A percentile compares a stretch with the other conserved stretches of the same genome.
Evolutionary conservation across 1,140 invertebrate species (phyloP).

Genomic region (Agraylea sexmaculata): DNA sequence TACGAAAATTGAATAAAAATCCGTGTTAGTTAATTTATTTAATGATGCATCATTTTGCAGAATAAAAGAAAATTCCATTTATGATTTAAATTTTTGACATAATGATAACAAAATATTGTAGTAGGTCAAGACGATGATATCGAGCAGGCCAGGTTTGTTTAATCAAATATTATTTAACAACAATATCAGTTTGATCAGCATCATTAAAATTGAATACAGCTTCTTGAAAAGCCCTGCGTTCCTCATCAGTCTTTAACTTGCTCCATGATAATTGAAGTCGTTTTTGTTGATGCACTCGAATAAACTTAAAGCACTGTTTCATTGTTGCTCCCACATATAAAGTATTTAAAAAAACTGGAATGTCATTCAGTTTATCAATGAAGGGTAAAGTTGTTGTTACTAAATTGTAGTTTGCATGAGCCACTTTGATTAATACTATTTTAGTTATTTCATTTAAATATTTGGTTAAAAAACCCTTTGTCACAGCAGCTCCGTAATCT

Average conservation of each 20-base stretch:
- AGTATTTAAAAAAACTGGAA: constrained; percentile 47
- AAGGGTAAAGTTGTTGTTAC: constrained; percentile 53
- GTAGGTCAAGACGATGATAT: too few relatives aligned
- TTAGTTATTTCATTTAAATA: constrained; percentile 64
- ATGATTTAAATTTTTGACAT: too few relatives aligned
- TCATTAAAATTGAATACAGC: constrained; percentile 40
- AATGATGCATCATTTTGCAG: too few relatives aligned
- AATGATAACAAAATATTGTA: too few relatives aligned
- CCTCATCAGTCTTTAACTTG: constrained; percentile 43
- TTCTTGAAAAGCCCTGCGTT: constrained; percentile 39
- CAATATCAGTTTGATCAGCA: constrained; percentile 5
- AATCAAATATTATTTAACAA: constrained; percentile 8
- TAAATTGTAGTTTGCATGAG: constrained; percentile 61
- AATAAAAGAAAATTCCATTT: too few relatives aligned
- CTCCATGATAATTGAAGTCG: constrained; percentile 43
- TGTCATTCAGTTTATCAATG: constrained; percentile 48
- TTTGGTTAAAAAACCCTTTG: constrained; percentile 58
- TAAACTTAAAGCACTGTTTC: constrained; percentile 62
- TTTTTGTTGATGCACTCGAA: constrained; percentile 51
- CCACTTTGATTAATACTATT: constrained; percentile 54
- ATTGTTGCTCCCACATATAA: constrained; percentile 65
- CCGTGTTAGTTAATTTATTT: too few relatives aligned
- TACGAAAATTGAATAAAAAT: too few relatives aligned
- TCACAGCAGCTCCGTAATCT: constrained; percentile 58
- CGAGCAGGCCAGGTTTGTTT: too few relatives aligned